These are phyloP conservation scores for Drosophila lacteicornis DNA, from an alignment of 1,140 invertebrate species.

Conservation along the genomic window DNA sequence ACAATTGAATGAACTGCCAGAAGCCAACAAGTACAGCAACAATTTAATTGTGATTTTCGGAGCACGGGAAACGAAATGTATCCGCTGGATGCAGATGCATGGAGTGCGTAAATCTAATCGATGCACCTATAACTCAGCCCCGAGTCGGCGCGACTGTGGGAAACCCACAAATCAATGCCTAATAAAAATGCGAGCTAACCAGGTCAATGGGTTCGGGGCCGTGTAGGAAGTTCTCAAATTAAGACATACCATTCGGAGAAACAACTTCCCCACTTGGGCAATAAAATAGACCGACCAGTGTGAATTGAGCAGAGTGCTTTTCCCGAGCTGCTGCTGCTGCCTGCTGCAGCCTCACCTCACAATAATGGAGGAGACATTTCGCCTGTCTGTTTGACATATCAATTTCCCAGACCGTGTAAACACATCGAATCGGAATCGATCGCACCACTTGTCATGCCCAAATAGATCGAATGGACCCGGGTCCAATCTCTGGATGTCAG, in stretches of 20 bases:
- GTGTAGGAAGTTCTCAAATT: constrained; percentile 38
- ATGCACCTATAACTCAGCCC: constrained; percentile 28
- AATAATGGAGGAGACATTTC: constrained; percentile 34
- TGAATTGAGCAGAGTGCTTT: constrained; percentile 34
- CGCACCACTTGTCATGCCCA: constrained; percentile 78
- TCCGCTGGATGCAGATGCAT: constrained; percentile 4
- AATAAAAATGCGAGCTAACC: constrained; percentile 35
- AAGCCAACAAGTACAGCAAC: background rate
- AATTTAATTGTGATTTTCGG: constrained; percentile 12
- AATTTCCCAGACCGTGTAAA: constrained; percentile 71
- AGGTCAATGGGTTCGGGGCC: constrained; percentile 34
- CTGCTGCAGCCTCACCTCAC: constrained; percentile 2
- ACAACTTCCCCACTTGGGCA: constrained; percentile 32
- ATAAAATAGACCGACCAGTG: constrained; percentile 26
- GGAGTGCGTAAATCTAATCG: constrained; percentile 6
- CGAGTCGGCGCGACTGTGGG: constrained; percentile 8
- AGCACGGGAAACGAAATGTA: background rate
- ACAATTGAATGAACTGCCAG: background rate
- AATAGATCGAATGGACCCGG: constrained; percentile 66
- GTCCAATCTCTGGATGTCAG: constrained; percentile 52
- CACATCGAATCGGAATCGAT: constrained; percentile 67
- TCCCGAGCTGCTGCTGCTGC: background rate
- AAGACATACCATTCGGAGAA: constrained; percentile 41
- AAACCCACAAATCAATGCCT: constrained; percentile 36
- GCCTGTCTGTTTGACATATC: constrained; percentile 68